phyloP scores from a whole-genome alignment of 2,888 invertebrate genomes.

The Seira sanloemensis region DNA sequence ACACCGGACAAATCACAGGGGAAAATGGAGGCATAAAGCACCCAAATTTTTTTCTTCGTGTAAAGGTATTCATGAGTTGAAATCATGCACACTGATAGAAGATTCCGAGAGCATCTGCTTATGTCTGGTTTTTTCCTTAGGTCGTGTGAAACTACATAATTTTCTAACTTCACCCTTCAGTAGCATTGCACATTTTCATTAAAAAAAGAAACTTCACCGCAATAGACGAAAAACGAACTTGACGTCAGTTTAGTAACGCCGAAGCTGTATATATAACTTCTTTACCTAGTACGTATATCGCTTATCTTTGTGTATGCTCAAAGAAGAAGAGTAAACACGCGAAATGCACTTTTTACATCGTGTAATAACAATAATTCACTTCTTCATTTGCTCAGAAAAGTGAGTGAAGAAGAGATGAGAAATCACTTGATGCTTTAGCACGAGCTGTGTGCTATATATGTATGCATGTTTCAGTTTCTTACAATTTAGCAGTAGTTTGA shows the following conservation, averaged over 20 bases:
- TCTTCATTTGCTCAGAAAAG: background rate
- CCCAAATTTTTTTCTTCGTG: too few relatives aligned
- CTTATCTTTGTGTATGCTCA: background rate
- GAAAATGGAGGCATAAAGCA: too few relatives aligned
- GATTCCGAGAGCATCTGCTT: conserved; percentile 50
- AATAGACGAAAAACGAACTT: background rate
- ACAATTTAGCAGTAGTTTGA: too few relatives aligned
- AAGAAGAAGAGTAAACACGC: background rate
- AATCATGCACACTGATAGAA: background rate
- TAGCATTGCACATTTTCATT: background rate
- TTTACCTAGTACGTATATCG: background rate
- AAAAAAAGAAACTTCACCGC: background rate
- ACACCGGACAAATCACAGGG: conserved; percentile 11
- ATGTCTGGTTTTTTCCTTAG: conserved; percentile 30
- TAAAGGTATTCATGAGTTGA: too few relatives aligned
- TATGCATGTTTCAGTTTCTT: too few relatives aligned
- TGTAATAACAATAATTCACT: conserved; percentile 16
- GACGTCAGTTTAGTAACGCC: background rate
- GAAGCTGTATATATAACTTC: too few relatives aligned
- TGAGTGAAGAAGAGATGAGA: conserved; percentile 12
- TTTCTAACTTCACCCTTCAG: conserved; percentile 12
- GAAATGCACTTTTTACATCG: conserved; percentile 13
- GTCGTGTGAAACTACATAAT: conserved; percentile 57
- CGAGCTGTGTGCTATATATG: too few relatives aligned
- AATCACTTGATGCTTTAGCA: background rate